Base-by-base conservation (phyloP, 2,797 vertebrate species). In the Anabas testudineus region DNA sequence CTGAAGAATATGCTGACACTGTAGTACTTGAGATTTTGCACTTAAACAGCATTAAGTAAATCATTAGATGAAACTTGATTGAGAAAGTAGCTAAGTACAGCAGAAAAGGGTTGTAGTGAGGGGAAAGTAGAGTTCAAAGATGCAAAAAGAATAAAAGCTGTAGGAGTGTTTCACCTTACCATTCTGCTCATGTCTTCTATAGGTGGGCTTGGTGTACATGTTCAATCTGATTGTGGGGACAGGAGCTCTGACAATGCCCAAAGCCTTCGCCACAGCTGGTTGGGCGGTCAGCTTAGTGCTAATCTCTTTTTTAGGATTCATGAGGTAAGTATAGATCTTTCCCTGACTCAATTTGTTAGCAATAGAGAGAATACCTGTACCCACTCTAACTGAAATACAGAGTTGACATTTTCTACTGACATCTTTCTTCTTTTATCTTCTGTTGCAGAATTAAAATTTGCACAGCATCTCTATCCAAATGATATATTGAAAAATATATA, bases 151-250 rank as follows among this genome's bases (percentile, higher is more conserved):
- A 10, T 0, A 34, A 12, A 37, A 13, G 34, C 9, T 24, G 15
- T 36, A 36, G 26, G 28, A 41, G 56, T 46, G 16, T 18, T 64
- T 37, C 7, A 2, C 18, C 8, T 10, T 4, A n/a, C 48, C 2
- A 13, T 49, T 2, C 6, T 19, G 10, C 10, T 41, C 9, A 2
- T 62, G 45, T 69, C 47, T 16, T 37, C 34, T 89, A 59, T 63
- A 99, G 98, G 96, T 99, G 41, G 97, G 97, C 18, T 90, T 99
- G 88, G 94, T 99, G 71, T 99, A 99, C 80, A 99, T 99, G 98
- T 99, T 99, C 84, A 99, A 99, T 80, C 94, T 99, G 80, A 99
- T 99, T 0, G 97, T 99, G 0, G 98, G 97, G 24, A 99, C 98
- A 0, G 98, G 98, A 18, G 98, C 98, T 0, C 92, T 99, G 73